Evolutionary conservation across 2,888 invertebrate genomes (phyloP), one percentile per base, ranked within the genome.

Genomic region (Rhimphoctona megacephalus): DNA sequence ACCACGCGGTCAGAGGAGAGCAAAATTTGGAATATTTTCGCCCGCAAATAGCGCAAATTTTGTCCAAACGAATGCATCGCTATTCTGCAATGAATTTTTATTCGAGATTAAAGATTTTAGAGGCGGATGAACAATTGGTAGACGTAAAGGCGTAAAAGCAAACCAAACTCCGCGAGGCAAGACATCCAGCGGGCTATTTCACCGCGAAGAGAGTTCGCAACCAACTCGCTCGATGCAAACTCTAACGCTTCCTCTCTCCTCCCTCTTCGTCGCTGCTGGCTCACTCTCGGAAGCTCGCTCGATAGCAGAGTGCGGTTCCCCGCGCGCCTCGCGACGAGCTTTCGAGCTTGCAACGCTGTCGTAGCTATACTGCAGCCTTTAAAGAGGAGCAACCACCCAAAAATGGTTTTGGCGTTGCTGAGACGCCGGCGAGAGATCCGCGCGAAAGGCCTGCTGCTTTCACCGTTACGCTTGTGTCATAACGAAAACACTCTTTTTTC

Each of bases 321-420:
- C 92, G 92, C 93, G 92, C 92, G 33, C 36, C 92, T 92, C 93
- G 92, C 92, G 91, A 91, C 91, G 89, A 92, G 93, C 93, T 93
- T 92, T 92, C 92, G 90, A 91, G 91, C 92, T 93, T 92, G 92
- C 92, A 91, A 90, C 91, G 82, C 78, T 67, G 73, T 79, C 39
- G 73, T 78, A 54, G 85, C 81, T 81, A 36, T 76, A 91, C 92
- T 90, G 93, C 91, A 92, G 90, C 92, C 92, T 83, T 94, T 94
- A 93, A 94, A 94, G 94, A 91, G 93, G 93, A 94, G 91, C 92
- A 90, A 74, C 82, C 91, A 82, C 30, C 30, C 17, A 17, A 61
- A 30, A 30, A 30, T 17, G 61, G 17, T 30, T 17, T 30, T 17
- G 30, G 61, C 61, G 25, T 17, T 11, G 25, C 25, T 4, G 57